Conservation (phyloP, 2,797 vertebrate species). For the Liparis tanakae region DNA sequence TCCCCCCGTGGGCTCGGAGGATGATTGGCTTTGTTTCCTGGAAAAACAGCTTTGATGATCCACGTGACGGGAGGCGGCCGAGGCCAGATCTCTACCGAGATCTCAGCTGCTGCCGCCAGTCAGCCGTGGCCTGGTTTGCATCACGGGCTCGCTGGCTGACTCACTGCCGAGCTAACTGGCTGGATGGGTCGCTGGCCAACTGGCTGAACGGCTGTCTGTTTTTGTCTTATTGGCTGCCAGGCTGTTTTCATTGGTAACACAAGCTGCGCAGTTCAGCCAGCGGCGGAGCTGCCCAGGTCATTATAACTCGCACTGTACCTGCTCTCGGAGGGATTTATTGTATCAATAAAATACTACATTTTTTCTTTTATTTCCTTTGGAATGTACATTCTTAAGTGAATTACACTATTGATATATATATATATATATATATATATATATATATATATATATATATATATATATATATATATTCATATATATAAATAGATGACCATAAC, state of each 20-base stretch:
- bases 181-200: conserved; percentile 47
- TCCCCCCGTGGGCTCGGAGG: conserved; percentile 35
- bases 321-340: neutral
- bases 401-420: too few relatives aligned
- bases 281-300: conserved; percentile 52
- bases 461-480: too few relatives aligned
- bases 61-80: conserved; percentile 60
- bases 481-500: neutral
- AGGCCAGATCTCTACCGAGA: conserved; percentile 70
- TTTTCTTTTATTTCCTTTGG: neutral
- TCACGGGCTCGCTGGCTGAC: conserved; percentile 57
- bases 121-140: conserved; percentile 69
- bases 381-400: neutral
- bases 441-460: too few relatives aligned
- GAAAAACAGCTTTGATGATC: conserved; percentile 64
- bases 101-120: conserved; percentile 60
- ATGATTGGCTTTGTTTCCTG: conserved; percentile 62
- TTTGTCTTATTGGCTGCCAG: conserved; percentile 49
- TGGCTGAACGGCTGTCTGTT: conserved; percentile 50
- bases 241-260: conserved; percentile 64
- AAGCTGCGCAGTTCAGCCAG: conserved; percentile 69
- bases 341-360: neutral
- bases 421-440: too few relatives aligned
- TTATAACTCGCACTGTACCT: conserved; percentile 21
- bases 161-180: conserved; percentile 58